Evolutionary conservation across 2,888 invertebrate genomes (phyloP).

Genomic region (Trissonchulus sp.): DNA sequence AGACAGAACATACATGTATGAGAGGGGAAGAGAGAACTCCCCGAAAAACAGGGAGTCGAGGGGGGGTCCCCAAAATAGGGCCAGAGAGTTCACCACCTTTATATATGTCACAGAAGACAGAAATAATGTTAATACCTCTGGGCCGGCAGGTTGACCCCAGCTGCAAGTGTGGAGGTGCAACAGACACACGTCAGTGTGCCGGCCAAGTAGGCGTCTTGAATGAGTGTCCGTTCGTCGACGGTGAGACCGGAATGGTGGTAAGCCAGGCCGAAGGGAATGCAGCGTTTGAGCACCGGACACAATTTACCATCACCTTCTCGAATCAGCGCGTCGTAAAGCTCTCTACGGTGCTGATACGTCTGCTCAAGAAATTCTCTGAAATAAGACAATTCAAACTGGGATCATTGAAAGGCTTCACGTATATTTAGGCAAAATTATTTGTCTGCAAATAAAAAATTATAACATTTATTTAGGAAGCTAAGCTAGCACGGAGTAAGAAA

Average conservation of each 20-base stretch:
- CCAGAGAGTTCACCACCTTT: no score
- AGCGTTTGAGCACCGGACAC: slow-evolving; percentile 64
- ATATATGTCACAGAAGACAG: no score
- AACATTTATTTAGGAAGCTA: slow-evolving; percentile 34
- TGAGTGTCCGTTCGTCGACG: slow-evolving; percentile 71
- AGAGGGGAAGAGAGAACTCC: no score
- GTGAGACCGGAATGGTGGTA: slow-evolving; percentile 84
- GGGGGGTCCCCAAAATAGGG: no score
- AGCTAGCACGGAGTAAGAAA: no score
- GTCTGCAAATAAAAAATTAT: slow-evolving; percentile 29
- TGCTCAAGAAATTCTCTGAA: slow-evolving; percentile 32
- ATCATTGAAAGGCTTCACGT: neutral
- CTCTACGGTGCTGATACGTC: neutral
- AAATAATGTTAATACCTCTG: no score
- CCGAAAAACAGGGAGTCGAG: no score
- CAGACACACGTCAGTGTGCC: slow-evolving; percentile 79
- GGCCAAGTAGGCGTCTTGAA: slow-evolving; percentile 64
- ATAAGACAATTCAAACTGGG: neutral
- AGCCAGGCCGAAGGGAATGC: slow-evolving; percentile 73
- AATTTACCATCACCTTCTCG: slow-evolving; percentile 64
- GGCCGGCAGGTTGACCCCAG: slow-evolving; percentile 92
- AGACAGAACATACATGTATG: no score
- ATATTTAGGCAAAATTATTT: neutral
- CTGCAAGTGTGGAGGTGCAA: slow-evolving; percentile 93
- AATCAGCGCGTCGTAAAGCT: slow-evolving; percentile 12